A percentile compares a stretch with the other conserved stretches of the same genome.
Conservation (phyloP, 2,888 invertebrate species). For the Tenthredo mesomela region DNA sequence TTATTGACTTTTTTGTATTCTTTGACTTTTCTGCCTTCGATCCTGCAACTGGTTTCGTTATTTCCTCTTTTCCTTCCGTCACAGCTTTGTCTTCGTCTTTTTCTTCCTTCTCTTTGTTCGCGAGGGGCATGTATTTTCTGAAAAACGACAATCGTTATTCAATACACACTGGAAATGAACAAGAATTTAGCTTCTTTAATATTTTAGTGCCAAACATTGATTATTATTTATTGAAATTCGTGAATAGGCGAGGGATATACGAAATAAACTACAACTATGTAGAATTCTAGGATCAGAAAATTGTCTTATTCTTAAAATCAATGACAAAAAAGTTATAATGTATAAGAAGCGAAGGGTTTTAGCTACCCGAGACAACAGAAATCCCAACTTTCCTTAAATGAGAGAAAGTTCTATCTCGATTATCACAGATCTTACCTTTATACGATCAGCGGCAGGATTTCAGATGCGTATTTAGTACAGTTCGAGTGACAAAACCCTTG, state of each 20-base stretch:
- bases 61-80: not conserved
- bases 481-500: conserved; percentile 81
- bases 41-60: too few relatives aligned
- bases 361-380: not conserved
- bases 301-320: not conserved
- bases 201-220: not conserved
- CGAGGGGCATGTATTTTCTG: not conserved
- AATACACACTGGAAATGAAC: not conserved
- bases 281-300: not conserved
- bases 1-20: conserved; percentile 18
- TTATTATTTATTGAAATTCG: too few relatives aligned
- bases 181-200: not conserved
- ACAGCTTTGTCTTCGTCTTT: not conserved
- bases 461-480: conserved; percentile 81
- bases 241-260: not conserved
- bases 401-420: not conserved
- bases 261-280: conserved; percentile 9
- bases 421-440: not conserved
- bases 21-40: not conserved
- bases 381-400: not conserved
- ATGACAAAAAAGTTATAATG: conserved; percentile 15
- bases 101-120: not conserved
- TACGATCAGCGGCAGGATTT: conserved; percentile 66
- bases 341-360: not conserved
- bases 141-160: conserved; percentile 6